Evolutionary conservation across 2,113 vertebrate genomes (phyloP).

Genomic region (Melanocharis versteri): DNA sequence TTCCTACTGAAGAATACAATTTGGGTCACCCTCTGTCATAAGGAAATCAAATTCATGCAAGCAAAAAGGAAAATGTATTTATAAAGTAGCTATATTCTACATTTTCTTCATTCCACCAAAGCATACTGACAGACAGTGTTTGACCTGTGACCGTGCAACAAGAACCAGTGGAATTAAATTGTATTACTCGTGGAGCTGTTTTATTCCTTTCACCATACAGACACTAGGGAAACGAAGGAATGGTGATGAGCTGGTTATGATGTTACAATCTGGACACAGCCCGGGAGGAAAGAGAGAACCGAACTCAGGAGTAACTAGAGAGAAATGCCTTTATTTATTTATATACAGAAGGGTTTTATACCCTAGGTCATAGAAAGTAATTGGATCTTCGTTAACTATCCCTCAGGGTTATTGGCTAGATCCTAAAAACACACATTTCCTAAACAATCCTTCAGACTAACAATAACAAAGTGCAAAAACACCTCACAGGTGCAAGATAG

Average conservation of each 20-base stretch:
- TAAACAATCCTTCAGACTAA: too few relatives aligned
- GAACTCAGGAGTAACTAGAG: too few relatives aligned
- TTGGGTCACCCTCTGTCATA: not conserved
- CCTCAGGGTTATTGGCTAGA: too few relatives aligned
- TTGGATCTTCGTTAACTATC: too few relatives aligned
- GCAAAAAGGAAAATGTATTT: not conserved
- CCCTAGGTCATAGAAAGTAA: too few relatives aligned
- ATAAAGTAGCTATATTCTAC: not conserved
- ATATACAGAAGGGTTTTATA: too few relatives aligned
- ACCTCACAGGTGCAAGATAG: too few relatives aligned
- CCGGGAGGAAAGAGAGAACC: too few relatives aligned
- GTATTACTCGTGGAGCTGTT: not conserved
- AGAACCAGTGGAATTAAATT: not conserved
- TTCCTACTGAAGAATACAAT: constrained; percentile 12
- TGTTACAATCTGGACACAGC: too few relatives aligned
- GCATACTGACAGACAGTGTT: not conserved
- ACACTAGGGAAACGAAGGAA: not conserved
- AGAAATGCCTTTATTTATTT: too few relatives aligned
- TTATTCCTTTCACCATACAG: not conserved
- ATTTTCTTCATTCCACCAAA: not conserved
- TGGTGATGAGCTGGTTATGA: fast-evolving
- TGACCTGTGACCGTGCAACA: not conserved
- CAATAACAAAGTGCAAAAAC: too few relatives aligned
- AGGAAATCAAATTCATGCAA: not conserved
- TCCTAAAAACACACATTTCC: too few relatives aligned